These are phyloP conservation scores for Diplodus sargus DNA, from an alignment of 2,797 vertebrate genomes.

Conservation along the genomic window DNA sequence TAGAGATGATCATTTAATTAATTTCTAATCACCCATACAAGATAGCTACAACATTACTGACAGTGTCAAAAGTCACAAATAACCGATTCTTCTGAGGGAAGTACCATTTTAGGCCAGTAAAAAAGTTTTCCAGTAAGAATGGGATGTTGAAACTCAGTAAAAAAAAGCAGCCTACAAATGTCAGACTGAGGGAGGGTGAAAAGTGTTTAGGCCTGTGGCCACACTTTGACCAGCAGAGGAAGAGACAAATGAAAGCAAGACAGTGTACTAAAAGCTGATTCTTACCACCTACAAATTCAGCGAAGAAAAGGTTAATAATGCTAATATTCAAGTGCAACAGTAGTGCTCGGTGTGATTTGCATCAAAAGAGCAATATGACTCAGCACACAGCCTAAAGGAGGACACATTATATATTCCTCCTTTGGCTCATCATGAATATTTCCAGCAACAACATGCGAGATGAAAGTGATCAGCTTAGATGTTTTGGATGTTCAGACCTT, in stretches of 20 bases:
- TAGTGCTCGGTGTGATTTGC: neutral
- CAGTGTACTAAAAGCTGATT: neutral
- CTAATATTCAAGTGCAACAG: neutral
- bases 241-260: neutral
- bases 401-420: neutral
- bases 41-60: constrained; percentile 8
- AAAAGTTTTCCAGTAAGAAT: constrained; percentile 26
- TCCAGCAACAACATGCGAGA: neutral
- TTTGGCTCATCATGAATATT: neutral
- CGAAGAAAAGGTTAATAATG: neutral
- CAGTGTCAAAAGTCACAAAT: constrained; percentile 7
- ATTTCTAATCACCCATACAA: neutral
- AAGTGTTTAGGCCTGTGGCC: neutral
- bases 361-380: constrained; percentile 8
- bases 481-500: neutral
- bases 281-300: neutral
- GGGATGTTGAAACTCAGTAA: constrained; percentile 20
- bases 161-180: constrained; percentile 13
- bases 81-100: constrained; percentile 18
- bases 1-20: constrained; percentile 3
- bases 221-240: constrained; percentile 11
- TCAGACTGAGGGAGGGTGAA: neutral
- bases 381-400: neutral
- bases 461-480: too few species aligned
- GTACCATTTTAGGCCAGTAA: constrained; percentile 20